Evolutionary conservation across 1,140 invertebrate species (phyloP).

Genomic region (Manduca sexta): DNA sequence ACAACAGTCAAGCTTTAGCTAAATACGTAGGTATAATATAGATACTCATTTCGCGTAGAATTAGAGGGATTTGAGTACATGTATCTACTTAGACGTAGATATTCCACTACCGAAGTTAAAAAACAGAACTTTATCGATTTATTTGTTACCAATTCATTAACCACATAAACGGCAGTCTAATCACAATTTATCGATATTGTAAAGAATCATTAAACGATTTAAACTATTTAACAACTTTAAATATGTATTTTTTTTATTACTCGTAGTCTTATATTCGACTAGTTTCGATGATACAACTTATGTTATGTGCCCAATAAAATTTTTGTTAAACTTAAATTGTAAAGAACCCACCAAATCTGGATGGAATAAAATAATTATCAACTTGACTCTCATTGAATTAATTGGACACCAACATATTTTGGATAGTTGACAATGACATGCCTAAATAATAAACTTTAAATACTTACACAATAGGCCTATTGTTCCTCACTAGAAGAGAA

Average conservation of each 20-base stretch:
- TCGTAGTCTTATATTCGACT: conserved; percentile 27
- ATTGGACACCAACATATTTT: conserved; percentile 9
- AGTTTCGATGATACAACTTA: conserved; percentile 35
- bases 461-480: conserved; percentile 53
- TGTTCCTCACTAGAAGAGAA: conserved; percentile 57
- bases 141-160: conserved; percentile 14
- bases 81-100: no score
- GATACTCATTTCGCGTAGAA: conserved; percentile 8
- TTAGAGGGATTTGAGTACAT: conserved; percentile 3
- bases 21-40: conserved; percentile 38
- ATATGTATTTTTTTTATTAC: conserved; percentile 22
- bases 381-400: neutral
- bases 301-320: conserved; percentile 11
- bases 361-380: neutral
- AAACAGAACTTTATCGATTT: no score
- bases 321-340: no score
- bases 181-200: conserved; percentile 19
- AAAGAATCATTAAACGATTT: conserved; percentile 21
- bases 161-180: conserved; percentile 21
- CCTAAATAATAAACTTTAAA: conserved; percentile 29
- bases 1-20: conserved; percentile 68
- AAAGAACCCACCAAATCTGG: no score
- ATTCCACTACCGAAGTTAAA: no score
- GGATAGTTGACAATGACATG: conserved; percentile 26
- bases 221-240: conserved; percentile 26